Percentiles rank a stretch among this genome's conserved stretches.
Conservation (phyloP, 1,140 invertebrate species). For the Aphelinus certus region DNA sequence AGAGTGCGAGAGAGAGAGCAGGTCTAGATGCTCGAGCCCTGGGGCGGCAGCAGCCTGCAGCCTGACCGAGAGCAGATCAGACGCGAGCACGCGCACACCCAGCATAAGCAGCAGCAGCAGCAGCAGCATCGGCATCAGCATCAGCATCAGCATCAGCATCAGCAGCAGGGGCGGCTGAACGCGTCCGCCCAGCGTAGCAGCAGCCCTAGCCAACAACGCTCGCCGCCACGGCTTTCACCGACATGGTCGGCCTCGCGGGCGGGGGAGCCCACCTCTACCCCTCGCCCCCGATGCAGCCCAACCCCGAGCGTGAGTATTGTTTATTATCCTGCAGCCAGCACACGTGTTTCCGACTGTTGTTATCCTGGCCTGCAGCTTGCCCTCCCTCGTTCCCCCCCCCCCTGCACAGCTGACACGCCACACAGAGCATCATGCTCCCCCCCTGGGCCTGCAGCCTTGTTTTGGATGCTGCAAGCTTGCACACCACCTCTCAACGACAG, state of each 20-base stretch:
- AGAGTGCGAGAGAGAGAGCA: conserved; percentile 12
- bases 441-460: too few relatives aligned
- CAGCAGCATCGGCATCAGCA: neutral
- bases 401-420: too few relatives aligned
- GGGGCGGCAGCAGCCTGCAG: neutral
- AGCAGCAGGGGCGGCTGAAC: conserved; percentile 7
- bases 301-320: conserved; percentile 58
- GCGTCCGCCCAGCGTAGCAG: neutral
- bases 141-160: neutral
- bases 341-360: too few relatives aligned
- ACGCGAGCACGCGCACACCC: neutral
- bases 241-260: conserved; percentile 66
- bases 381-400: neutral
- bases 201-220: conserved; percentile 40
- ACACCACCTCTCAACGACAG: too few relatives aligned
- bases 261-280: conserved; percentile 65
- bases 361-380: too few relatives aligned
- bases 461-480: too few relatives aligned
- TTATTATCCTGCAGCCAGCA: too few relatives aligned
- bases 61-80: neutral
- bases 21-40: conserved; percentile 55
- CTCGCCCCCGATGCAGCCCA: conserved; percentile 65
- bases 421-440: too few relatives aligned
- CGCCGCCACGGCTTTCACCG: conserved; percentile 65
- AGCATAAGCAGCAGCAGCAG: neutral